Percentiles rank a stretch among this genome's conserved stretches.
These are phyloP conservation scores for Epirrhoe tristata DNA, from an alignment of 2,888 invertebrate species.

Conservation along the genomic window DNA sequence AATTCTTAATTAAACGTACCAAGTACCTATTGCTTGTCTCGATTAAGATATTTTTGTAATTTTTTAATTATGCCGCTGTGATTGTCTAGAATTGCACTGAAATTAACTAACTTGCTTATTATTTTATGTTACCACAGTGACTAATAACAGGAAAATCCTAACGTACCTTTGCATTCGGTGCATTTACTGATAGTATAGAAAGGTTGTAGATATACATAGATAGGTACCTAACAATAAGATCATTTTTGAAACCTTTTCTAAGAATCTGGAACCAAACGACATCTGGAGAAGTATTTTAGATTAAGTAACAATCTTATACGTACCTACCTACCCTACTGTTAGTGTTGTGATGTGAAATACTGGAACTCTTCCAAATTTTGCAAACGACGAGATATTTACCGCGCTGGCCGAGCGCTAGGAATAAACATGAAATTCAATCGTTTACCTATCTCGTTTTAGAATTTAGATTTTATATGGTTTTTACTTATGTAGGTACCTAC, in stretches of 20 bases:
- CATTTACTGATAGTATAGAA: no score
- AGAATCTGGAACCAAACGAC: slow-evolving; percentile 13
- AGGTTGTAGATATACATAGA: neutral
- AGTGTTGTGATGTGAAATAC: slow-evolving; percentile 50
- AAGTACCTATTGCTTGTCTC: neutral
- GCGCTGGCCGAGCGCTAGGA: slow-evolving; percentile 60
- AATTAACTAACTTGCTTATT: neutral
- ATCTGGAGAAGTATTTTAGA: slow-evolving; percentile 28
- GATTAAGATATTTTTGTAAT: neutral
- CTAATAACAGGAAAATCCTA: no score
- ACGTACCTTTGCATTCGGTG: no score
- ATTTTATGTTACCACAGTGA: neutral
- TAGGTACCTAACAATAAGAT: neutral
- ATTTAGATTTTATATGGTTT: slow-evolving; percentile 31
- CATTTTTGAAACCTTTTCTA: neutral
- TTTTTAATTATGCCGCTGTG: neutral
- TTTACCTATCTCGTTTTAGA: slow-evolving; percentile 22
- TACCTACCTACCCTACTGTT: no score
- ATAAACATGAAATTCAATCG: slow-evolving; percentile 60
- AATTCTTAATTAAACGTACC: neutral
- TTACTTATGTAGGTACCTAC: neutral
- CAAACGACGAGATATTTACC: slow-evolving; percentile 61
- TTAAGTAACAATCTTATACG: slow-evolving; percentile 35
- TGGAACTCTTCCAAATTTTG: slow-evolving; percentile 73
- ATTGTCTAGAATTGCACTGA: neutral